phyloP scores from a whole-genome alignment of 2,888 invertebrate species.

The Andricus quercusramuli region DNA sequence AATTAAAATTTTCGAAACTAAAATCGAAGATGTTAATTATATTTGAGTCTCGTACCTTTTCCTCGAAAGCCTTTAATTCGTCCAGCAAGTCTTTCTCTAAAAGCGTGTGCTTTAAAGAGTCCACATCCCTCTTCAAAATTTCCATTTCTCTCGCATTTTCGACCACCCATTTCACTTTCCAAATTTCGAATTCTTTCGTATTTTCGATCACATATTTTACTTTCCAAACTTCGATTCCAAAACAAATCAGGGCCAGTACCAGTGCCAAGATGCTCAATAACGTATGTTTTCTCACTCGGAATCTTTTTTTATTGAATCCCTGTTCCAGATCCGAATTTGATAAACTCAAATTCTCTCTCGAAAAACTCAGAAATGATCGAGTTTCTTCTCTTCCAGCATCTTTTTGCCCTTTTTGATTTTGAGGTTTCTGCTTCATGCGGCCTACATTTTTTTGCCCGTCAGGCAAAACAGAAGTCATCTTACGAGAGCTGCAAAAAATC shows the following conservation, averaged over 20 bases:
- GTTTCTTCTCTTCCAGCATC: slow-evolving; percentile 68
- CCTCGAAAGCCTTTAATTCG: slow-evolving; percentile 72
- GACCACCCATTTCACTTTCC: slow-evolving; percentile 66
- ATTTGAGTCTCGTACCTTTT: slow-evolving; percentile 64
- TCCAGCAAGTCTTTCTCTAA: slow-evolving; percentile 70
- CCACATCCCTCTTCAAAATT: slow-evolving; percentile 68
- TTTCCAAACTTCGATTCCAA: slow-evolving; percentile 70
- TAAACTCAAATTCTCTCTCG: slow-evolving; percentile 73
- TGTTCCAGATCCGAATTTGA: slow-evolving; percentile 72
- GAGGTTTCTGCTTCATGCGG: slow-evolving; percentile 47
- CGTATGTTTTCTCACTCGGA: slow-evolving; percentile 56
- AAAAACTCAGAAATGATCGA: slow-evolving; percentile 71
- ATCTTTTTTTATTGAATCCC: slow-evolving; percentile 63
- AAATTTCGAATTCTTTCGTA: slow-evolving; percentile 67
- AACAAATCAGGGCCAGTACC: slow-evolving; percentile 64
- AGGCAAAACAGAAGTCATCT: slow-evolving; percentile 47
- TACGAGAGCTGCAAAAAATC: slow-evolving; percentile 28
- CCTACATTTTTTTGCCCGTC: slow-evolving; percentile 47
- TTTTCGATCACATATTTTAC: slow-evolving; percentile 65
- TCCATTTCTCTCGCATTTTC: slow-evolving; percentile 69
- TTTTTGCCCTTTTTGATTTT: slow-evolving; percentile 39
- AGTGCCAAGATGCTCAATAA: slow-evolving; percentile 65
- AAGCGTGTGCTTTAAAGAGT: slow-evolving; percentile 70
- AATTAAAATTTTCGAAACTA: no score
- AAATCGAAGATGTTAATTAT: no score